Evolutionary conservation across 2,888 invertebrate genomes (phyloP), one percentile per base, ranked within the genome.

Genomic region (Archips xylosteana): DNA sequence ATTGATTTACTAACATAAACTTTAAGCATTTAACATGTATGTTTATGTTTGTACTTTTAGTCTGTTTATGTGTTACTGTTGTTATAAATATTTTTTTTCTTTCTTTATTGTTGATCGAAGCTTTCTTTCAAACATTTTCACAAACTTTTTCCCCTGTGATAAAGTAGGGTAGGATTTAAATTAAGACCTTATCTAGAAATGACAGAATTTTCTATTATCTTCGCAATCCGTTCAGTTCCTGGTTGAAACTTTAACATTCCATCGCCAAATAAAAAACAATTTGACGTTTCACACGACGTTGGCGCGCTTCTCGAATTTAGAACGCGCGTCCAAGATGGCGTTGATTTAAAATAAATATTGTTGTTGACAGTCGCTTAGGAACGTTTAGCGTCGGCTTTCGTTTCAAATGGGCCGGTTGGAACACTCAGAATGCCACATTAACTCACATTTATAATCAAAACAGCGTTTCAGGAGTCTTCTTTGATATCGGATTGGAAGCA

Each of bases 241-340:
- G 61, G 61, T 61, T 23, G 57, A 57, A 23, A 47, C 67, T 6
- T 4, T n/a, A 61, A 36, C 42, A 23, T 8, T 34, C 39, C 70
- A 13, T 23, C 80, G 76, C 81, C 80, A 81, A 78, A 75, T 74
- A 76, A 79, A 80, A 80, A 81, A 80, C 76, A 72, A 76, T 75
- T 75, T 60, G 49, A 59, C 72, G 49, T 59, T 32, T 32, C 34
- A n/a, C 34, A 8, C 60, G n/a, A 32, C 39, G 64, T 49, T 69
- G 65, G 72, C 69, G 75, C 70, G 65, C 75, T 59, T 73, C 72
- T 75, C 75, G 47, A 71, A 76, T 76, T 75, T 76, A 75, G 75
- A 76, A 70, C 49, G 15, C 60, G 36, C 60, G 47, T 64, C 15
- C 69, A 75, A 76, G 59, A 77, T 73, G 77, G 76, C 65, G 67